Percentiles rank a stretch among this genome's conserved stretches.
These are phyloP conservation scores for Clepsis dumicolana DNA, from an alignment of 2,888 invertebrate species.

Conservation along the genomic window DNA sequence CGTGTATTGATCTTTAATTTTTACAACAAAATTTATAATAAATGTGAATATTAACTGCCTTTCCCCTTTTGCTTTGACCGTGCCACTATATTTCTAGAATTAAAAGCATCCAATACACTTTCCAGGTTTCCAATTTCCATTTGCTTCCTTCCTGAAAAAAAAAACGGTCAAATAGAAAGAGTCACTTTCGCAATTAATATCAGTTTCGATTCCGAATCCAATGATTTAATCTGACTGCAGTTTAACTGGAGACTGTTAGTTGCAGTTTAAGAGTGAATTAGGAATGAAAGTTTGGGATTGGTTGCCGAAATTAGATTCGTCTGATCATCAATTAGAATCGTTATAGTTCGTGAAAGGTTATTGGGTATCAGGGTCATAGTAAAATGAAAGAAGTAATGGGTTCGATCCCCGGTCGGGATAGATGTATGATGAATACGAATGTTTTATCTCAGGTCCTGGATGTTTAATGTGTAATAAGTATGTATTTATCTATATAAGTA, in stretches of 20 bases:
- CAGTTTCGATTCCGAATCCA: neutral
- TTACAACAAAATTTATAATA: no score
- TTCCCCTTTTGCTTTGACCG: neutral
- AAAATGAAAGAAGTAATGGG: no score
- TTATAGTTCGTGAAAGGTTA: neutral
- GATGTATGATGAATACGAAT: no score
- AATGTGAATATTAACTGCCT: neutral
- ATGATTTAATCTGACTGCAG: neutral
- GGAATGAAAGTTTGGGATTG: neutral
- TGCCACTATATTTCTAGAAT: neutral
- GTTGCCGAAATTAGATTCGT: neutral
- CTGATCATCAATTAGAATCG: neutral
- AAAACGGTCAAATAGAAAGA: neutral
- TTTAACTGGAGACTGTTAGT: no score
- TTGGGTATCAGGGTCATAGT: no score
- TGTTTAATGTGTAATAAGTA: no score
- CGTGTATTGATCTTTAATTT: no score
- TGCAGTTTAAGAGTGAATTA: neutral
- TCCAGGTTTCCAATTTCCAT: neutral
- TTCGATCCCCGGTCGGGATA: no score
- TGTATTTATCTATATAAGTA: no score
- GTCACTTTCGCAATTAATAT: neutral
- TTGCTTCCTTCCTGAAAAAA: neutral
- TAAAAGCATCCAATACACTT: neutral
- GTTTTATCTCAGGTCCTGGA: no score